Evolutionary conservation across 2,797 vertebrate species (phyloP).

Genomic region (Lateolabrax maculatus): DNA sequence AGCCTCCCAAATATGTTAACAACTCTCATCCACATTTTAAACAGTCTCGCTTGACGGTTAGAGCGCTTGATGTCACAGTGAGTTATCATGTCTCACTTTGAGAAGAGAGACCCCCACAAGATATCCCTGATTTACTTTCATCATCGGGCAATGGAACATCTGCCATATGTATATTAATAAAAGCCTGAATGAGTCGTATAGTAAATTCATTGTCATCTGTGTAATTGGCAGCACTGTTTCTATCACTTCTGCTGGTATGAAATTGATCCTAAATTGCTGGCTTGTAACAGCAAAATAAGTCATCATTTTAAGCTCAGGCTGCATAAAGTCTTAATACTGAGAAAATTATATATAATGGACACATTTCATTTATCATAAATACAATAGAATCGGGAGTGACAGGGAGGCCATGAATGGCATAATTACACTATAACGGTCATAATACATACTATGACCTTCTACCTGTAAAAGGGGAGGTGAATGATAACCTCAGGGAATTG

Average conservation of each 20-base stretch:
- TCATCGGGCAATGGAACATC: conserved; percentile 70
- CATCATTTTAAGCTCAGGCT: conserved; percentile 30
- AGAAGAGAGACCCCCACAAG: conserved; percentile 49
- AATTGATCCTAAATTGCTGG: conserved; percentile 58
- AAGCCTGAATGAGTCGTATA: conserved; percentile 47
- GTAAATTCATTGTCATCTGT: conserved; percentile 56
- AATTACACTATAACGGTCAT: neutral
- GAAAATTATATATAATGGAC: conserved; percentile 33
- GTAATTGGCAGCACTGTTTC: conserved; percentile 55
- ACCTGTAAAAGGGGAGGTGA: neutral
- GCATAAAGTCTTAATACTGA: conserved; percentile 29
- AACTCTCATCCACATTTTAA: conserved; percentile 56
- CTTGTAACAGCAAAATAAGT: conserved; percentile 49
- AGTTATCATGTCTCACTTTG: conserved; percentile 62
- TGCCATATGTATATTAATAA: conserved; percentile 67
- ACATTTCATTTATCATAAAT: conserved; percentile 35
- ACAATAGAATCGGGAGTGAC: conserved; percentile 1
- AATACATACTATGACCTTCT: conserved; percentile 7
- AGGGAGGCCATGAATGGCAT: neutral
- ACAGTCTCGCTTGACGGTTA: conserved; percentile 42
- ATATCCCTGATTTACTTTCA: conserved; percentile 65
- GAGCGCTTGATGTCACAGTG: conserved; percentile 50
- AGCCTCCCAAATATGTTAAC: conserved; percentile 31
- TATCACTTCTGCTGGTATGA: conserved; percentile 42
- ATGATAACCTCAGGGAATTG: neutral